Conservation (phyloP, 2,797 vertebrate species). For the Melanotaenia nigrans region DNA sequence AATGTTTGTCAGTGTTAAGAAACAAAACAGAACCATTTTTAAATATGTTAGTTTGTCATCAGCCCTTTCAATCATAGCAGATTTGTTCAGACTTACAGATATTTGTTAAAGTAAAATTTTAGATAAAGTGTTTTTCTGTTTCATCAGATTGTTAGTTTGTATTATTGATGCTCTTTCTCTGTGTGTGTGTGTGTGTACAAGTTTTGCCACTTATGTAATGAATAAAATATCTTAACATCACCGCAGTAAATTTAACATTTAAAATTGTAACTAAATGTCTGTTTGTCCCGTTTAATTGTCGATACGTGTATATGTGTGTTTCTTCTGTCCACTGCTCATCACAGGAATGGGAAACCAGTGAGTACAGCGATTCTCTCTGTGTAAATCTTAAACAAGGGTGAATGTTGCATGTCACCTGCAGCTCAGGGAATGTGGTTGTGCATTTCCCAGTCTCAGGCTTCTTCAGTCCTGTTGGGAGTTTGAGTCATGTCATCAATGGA, state of each 20-base stretch:
- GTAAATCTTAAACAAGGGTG: conserved; percentile 58
- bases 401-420: conserved; percentile 81
- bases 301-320: conserved; percentile 63
- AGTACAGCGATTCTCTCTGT: conserved; percentile 79
- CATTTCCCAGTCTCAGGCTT: conserved; percentile 51
- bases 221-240: conserved; percentile 4
- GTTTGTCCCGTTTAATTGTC: conserved; percentile 61
- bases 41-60: background rate
- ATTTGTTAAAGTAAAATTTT: conserved; percentile 3
- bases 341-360: conserved; percentile 90
- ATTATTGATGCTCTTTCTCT: conserved; percentile 1
- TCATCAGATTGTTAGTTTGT: conserved; percentile 15
- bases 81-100: background rate
- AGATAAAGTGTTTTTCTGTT: background rate
- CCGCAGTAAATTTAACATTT: conserved; percentile 4
- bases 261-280: conserved; percentile 15
- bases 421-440: conserved; percentile 56
- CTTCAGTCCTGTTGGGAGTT: conserved; percentile 53
- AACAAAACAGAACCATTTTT: background rate
- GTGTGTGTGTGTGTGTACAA: background rate
- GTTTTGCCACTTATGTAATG: background rate
- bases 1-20: conserved; percentile 23
- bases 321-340: conserved; percentile 81
- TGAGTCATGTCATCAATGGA: conserved; percentile 52
- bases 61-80: background rate